Base-by-base conservation (phyloP, 1,140 invertebrate species). In the Drosophila takahashii region DNA sequence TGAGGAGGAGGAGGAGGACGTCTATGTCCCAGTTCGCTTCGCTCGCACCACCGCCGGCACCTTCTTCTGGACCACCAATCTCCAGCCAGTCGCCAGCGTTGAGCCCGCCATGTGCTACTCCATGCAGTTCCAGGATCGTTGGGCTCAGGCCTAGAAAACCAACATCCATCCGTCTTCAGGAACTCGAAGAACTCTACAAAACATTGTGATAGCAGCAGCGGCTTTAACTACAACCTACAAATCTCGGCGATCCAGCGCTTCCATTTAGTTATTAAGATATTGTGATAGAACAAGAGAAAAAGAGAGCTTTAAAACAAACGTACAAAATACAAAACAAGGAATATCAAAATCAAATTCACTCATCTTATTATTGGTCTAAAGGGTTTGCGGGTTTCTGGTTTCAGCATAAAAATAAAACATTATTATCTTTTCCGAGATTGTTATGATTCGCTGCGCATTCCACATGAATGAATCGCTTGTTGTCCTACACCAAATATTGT, bases 11-110 rank as follows among this genome's bases (percentile, higher is more conserved):
- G 37, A 80, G 26, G 62, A 74, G n/a, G 91, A 92, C 53, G 71
- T 91, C 69, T 92, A 90, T 90, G 91, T 92, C 26, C 93, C 93
- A 3, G 93, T 94, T 13, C 93, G 93, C 76, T 94, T 94, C 74
- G 93, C 93, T 26, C 92, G 92, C 87, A 94, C 93, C 26, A 92
- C 93, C 65, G 93, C 93, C n/a, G 93, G 93, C 27, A 94, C 93
- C 29, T 94, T 94, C 90, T 94, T 94, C 87, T 94, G 93, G 93
- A 94, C 93, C 13, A 93, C 93, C 39, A 93, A 93, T 61, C 66
- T 92, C 18, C 86, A 91, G 77, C 91, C 91, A 11, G 79, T 92
- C 16, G 77, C 77, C 70, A 90, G 86, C 61, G 76, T 81, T 26
- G 79, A 92, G 79, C 92, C 92, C 4, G 81, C 89, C 53, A 85